Evolutionary conservation across 1,140 invertebrate species (phyloP).

Genomic region (Cherax destructor): DNA sequence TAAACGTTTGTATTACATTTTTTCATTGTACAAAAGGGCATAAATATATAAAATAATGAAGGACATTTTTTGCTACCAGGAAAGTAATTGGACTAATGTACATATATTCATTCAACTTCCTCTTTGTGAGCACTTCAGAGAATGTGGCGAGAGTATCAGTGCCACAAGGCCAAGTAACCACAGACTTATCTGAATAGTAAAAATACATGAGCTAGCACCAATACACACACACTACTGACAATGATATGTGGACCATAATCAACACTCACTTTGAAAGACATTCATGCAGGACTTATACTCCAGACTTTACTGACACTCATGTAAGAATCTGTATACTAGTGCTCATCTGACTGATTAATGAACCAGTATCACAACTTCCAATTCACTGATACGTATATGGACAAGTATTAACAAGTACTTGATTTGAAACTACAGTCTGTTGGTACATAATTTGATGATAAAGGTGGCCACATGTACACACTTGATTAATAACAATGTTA

Average conservation of each 20-base stretch:
- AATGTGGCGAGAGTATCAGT: background rate
- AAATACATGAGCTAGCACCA: background rate
- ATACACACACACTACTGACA: background rate
- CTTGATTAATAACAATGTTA: background rate
- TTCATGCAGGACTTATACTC: no score
- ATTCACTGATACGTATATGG: background rate
- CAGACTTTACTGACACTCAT: no score
- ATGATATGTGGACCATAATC: background rate
- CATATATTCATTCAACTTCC: background rate
- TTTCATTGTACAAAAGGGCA: constrained; percentile 30
- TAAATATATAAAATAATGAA: constrained; percentile 17
- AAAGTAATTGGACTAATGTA: constrained; percentile 14
- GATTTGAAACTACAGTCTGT: background rate
- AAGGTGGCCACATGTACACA: background rate
- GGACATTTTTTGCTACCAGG: background rate
- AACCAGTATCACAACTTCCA: background rate
- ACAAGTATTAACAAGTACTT: background rate
- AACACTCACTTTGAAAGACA: no score
- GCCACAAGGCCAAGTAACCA: background rate
- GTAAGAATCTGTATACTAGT: no score
- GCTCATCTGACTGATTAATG: no score
- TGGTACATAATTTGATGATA: background rate
- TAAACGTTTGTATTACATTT: constrained; percentile 5
- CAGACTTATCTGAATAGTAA: background rate
- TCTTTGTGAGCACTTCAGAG: background rate